Evolutionary conservation across 2,113 vertebrate genomes (phyloP), one percentile per base, ranked within the genome.

Genomic region (Ciconia boyciana): DNA sequence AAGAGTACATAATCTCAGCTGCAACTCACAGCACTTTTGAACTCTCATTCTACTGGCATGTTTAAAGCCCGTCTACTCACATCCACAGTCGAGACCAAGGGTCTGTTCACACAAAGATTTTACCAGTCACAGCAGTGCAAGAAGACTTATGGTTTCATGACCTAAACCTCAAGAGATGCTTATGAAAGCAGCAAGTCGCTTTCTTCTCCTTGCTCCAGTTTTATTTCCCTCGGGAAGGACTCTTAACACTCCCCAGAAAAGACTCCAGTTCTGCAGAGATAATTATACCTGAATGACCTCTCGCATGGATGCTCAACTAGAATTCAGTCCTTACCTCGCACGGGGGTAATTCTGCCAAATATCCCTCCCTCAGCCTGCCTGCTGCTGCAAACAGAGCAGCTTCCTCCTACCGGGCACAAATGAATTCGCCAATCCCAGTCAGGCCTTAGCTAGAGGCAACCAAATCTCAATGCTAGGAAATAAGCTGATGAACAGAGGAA

Each of bases 151-250:
- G 87, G n/a, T 69, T 87, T 51, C 84, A 55, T 7, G 70, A 79
- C 87, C 87, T 52, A 69, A 82, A n/a, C 72, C 86, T 83, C 72
- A 13, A 10, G 31, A 75, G 48, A 55, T 1, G 7, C 80, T 92
- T 87, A 89, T 13, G 83, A 92, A 91, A 92, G 65, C 86, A 69
- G 83, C 36, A 3, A 71, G 72, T 41, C 0, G 6, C 60, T 76
- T 66, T 34, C 87, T 65, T 96, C 94, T 94, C 93, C 93, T 97
- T 96, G 96, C 78, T 96, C 96, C 90, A 94, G 48, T 97, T 97
- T 82, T 61, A 76, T 74, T 48, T 64, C 96, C 90, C 93, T 83
- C 0, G 4, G 91, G 96, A 84, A 79, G 75, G 41, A n/a, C 54
- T 77, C 86, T 20, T 20, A 48, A 32, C 49, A 2, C 70, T 85